Conservation (phyloP, 2,888 invertebrate species). For the Eutolmus rufibarbis region DNA sequence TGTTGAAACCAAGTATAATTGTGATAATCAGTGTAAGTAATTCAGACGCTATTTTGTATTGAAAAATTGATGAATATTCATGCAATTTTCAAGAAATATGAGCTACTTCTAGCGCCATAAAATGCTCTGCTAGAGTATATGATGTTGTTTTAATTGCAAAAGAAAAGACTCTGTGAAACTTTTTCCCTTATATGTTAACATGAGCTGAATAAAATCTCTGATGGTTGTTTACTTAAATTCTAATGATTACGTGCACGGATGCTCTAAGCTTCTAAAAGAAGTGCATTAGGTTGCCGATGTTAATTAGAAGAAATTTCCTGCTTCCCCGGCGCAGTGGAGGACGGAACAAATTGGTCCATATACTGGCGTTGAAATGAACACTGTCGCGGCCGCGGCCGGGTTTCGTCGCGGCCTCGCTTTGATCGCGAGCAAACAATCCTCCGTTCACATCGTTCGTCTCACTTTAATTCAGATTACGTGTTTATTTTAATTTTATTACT, state of each 20-base stretch:
- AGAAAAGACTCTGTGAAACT: neutral
- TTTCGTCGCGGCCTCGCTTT: neutral
- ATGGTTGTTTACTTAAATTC: neutral
- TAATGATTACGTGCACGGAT: neutral
- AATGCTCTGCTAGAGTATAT: neutral
- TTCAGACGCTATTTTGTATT: too few species aligned
- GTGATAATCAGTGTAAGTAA: too few species aligned
- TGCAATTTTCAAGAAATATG: too few species aligned
- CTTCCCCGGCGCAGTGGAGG: neutral
- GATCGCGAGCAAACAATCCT: conserved; percentile 5
- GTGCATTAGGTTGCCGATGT: neutral
- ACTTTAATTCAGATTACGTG: conserved; percentile 43
- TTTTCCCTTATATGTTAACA: neutral
- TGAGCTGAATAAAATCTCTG: neutral
- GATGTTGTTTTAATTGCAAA: neutral
- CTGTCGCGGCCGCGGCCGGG: neutral
- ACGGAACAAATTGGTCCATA: neutral
- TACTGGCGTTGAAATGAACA: neutral
- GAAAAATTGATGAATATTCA: too few species aligned
- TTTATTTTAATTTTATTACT: conserved; percentile 47
- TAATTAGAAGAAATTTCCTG: neutral
- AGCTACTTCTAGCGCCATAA: neutral
- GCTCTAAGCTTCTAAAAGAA: neutral
- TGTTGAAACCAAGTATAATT: too few species aligned
- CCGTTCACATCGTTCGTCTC: conserved; percentile 24